Percentiles rank a stretch among this genome's conserved stretches.
These are phyloP conservation scores for Pholis gunnellus DNA, from an alignment of 2,113 vertebrate genomes.

Conservation along the genomic window DNA sequence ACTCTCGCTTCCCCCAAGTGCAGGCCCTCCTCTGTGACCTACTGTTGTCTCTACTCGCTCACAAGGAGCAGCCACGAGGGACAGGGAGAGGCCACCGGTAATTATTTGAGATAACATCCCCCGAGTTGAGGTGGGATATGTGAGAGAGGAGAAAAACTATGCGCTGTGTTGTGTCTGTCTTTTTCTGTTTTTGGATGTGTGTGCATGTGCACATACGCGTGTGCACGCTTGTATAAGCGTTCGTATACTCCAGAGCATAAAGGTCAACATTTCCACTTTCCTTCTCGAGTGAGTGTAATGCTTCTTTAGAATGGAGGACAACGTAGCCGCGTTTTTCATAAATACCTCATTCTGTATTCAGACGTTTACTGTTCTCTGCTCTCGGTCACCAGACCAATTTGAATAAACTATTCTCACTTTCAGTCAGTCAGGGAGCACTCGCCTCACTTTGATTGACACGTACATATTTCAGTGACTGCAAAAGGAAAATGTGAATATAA, in stretches of 20 bases:
- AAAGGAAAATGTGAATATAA: slow-evolving; percentile 60
- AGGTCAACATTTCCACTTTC: slow-evolving; percentile 95
- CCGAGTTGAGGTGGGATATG: slow-evolving; percentile 85
- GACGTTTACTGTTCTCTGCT: slow-evolving; percentile 86
- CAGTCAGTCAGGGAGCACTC: slow-evolving; percentile 82
- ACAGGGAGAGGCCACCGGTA: slow-evolving; percentile 95
- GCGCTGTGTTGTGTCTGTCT: slow-evolving; percentile 42
- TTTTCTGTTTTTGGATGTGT: slow-evolving; percentile 51
- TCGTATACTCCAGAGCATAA: slow-evolving; percentile 84
- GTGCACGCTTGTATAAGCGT: slow-evolving; percentile 30
- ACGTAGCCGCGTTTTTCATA: slow-evolving; percentile 82
- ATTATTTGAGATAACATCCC: slow-evolving; percentile 98
- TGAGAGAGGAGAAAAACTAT: slow-evolving; percentile 82
- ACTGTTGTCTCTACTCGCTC: slow-evolving; percentile 77
- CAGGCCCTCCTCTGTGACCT: slow-evolving; percentile 77
- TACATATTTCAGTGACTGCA: slow-evolving; percentile 68
- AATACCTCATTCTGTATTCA: slow-evolving; percentile 93
- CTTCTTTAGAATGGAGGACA: slow-evolving; percentile 93
- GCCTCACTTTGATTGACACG: slow-evolving; percentile 89
- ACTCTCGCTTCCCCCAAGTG: slow-evolving; percentile 65
- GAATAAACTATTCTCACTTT: slow-evolving; percentile 90
- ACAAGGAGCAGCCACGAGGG: slow-evolving; percentile 90
- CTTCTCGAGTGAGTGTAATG: slow-evolving; percentile 88
- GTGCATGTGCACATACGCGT: slow-evolving; percentile 27
- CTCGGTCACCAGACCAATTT: slow-evolving; percentile 84